phyloP scores from a whole-genome alignment of 2,797 vertebrate genomes.

The Otus scops region DNA sequence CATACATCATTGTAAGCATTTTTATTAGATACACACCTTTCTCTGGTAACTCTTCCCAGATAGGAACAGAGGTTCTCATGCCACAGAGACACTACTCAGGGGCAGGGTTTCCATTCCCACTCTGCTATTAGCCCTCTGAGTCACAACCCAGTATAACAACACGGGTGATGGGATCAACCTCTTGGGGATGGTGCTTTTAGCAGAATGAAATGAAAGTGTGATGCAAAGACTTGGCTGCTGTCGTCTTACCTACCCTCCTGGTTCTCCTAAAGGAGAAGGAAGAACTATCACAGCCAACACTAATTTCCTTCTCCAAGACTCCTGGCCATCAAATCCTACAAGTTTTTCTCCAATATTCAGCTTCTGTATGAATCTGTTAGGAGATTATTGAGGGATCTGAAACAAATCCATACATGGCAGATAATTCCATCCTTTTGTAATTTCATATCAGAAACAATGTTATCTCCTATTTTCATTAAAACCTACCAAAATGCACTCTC shows the following conservation, averaged over 20 bases:
- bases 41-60: neutral
- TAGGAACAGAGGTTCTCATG: fast-evolving
- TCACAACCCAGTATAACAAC: neutral
- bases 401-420: neutral
- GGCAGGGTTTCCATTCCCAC: neutral
- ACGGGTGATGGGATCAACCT: neutral
- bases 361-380: neutral
- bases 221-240: neutral
- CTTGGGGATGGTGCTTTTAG: neutral
- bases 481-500: neutral
- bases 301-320: neutral
- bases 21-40: neutral
- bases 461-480: neutral
- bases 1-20: neutral
- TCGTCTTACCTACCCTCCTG: neutral
- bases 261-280: neutral
- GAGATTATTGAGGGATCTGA: neutral
- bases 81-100: neutral
- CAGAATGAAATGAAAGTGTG: neutral
- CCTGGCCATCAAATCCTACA: neutral
- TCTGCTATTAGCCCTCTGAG: neutral
- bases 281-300: neutral
- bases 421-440: neutral
- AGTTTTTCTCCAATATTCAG: neutral
- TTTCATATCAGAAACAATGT: neutral